These are phyloP conservation scores for Chalcosyrphus nemorum DNA, from an alignment of 2,888 invertebrate genomes.

Conservation along the genomic window DNA sequence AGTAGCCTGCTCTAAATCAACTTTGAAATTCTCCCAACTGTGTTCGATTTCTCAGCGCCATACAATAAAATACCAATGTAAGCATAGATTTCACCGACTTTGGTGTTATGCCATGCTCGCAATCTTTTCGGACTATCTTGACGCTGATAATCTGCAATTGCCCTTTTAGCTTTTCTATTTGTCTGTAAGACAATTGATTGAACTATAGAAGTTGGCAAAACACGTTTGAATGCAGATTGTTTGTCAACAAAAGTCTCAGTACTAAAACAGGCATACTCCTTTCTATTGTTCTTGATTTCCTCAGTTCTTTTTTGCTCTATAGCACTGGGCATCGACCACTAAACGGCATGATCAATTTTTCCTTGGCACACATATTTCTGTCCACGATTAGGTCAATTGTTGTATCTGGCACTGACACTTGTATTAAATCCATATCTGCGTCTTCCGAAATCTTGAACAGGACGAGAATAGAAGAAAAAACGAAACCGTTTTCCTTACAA, in stretches of 20 bases:
- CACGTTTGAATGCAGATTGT: conserved; percentile 15
- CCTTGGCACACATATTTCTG: background rate
- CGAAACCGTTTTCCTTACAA: too few species aligned
- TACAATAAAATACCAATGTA: too few species aligned
- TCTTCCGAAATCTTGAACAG: too few species aligned
- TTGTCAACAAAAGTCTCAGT: conserved; percentile 20
- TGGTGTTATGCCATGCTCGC: too few species aligned
- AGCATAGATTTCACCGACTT: too few species aligned
- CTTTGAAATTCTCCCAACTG: too few species aligned
- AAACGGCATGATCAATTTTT: background rate
- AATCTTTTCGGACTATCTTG: too few species aligned
- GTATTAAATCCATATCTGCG: background rate
- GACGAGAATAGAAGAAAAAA: too few species aligned
- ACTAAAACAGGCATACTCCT: background rate
- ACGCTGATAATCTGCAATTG: too few species aligned
- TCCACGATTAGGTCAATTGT: background rate
- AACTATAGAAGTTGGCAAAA: conserved; percentile 32
- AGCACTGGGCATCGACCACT: background rate
- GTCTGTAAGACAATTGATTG: conserved; percentile 48
- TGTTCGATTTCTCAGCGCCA: too few species aligned
- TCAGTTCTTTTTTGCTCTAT: background rate
- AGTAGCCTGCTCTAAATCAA: too few species aligned
- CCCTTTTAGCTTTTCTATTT: conserved; percentile 9
- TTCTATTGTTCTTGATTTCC: background rate
- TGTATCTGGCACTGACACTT: background rate